These are phyloP conservation scores for Siniperca undulata DNA, from an alignment of 2,797 vertebrate genomes.

Conservation along the genomic window DNA sequence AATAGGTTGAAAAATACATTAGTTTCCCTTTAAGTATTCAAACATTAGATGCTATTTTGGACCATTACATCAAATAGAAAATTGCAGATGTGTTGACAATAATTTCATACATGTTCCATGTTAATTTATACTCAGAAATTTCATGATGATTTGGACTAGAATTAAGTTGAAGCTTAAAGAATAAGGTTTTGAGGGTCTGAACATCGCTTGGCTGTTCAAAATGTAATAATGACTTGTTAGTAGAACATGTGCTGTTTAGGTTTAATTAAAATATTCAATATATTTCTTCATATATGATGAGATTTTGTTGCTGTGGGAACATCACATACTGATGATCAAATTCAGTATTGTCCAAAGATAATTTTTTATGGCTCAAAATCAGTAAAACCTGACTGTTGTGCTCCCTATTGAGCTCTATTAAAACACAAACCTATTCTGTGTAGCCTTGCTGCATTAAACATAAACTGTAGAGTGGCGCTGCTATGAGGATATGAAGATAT, in stretches of 20 bases:
- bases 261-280: neutral
- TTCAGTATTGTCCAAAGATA: neutral
- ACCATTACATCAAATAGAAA: neutral
- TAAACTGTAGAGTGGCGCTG: neutral
- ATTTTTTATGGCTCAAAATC: neutral
- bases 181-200: neutral
- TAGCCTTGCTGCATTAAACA: conserved; percentile 3
- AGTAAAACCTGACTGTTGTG: neutral
- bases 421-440: neutral
- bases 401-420: neutral
- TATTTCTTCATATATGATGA: neutral
- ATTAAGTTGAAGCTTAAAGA: neutral
- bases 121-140: neutral
- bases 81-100: neutral
- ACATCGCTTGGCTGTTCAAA: neutral
- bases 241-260: neutral
- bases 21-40: neutral
- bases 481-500: conserved; percentile 26
- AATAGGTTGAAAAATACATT: too few relatives aligned
- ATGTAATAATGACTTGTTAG: too few relatives aligned
- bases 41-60: neutral
- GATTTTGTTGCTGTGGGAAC: neutral
- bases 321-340: neutral
- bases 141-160: neutral
- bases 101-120: neutral